Conservation (phyloP, 2,888 invertebrate species). For the Hyppa rectilinea region DNA sequence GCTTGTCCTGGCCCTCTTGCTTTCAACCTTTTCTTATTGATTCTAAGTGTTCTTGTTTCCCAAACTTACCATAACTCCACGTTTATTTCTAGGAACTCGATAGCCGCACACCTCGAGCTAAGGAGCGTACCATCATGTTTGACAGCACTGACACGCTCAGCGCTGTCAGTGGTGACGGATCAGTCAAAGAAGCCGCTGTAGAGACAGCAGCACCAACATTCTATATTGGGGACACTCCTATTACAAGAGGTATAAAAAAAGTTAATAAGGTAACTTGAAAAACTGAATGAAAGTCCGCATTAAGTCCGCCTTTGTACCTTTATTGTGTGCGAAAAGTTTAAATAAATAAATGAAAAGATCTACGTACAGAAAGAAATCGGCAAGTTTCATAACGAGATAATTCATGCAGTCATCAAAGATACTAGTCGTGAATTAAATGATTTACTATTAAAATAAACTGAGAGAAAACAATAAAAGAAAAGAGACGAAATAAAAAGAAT, state of each 20-base stretch:
- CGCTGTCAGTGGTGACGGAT: slow-evolving; percentile 86
- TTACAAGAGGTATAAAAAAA: slow-evolving; percentile 84
- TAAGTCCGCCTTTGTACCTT: too few relatives aligned
- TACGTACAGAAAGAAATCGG: too few relatives aligned
- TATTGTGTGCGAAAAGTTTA: too few relatives aligned
- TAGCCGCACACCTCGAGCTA: slow-evolving; percentile 82
- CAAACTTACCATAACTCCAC: background rate
- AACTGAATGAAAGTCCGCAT: too few relatives aligned
- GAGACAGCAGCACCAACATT: slow-evolving; percentile 87
- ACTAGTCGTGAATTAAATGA: background rate
- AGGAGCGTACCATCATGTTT: slow-evolving; percentile 89
- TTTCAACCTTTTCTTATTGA: background rate
- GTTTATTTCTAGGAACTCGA: slow-evolving; percentile 81
- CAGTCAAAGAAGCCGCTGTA: slow-evolving; percentile 82
- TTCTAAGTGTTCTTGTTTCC: background rate
- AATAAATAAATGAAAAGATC: too few relatives aligned
- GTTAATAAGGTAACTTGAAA: too few relatives aligned
- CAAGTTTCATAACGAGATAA: background rate
- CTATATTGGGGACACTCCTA: slow-evolving; percentile 89
- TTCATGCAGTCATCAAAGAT: background rate
- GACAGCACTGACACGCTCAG: slow-evolving; percentile 89
- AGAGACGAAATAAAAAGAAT: background rate
- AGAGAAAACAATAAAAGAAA: background rate
- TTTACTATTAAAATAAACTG: background rate
- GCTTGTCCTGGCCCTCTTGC: background rate